Evolutionary conservation across 1,140 invertebrate genomes (phyloP), one percentile per base, ranked within the genome.

Genomic region (Wasmannia auropunctata): DNA sequence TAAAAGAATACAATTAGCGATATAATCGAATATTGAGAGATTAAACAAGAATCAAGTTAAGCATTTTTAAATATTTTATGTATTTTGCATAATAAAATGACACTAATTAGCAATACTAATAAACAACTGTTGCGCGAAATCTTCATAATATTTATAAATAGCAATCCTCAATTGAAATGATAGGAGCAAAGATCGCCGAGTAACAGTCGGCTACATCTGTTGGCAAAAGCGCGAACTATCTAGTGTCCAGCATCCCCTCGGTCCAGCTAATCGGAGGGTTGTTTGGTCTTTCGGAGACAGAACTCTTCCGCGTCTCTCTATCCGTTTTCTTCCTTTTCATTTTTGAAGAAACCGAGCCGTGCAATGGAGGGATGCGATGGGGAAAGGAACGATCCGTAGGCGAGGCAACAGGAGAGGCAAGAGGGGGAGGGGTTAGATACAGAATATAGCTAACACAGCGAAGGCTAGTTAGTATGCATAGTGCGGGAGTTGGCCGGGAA

Each of bases 401-500:
- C 10, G 37, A 22, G 51, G 25, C 79, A 54, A 60, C 25, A 46
- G 79, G 85, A 79, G 86, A 80, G n/a, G n/a, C n/a, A n/a, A n/a
- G 88, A 86, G 85, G 83, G 72, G 86, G 90, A 56, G 49, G 51
- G 58, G 46, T 60, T 65, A 56, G 70, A 84, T 84, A 83, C n/a
- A 79, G 72, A 86, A 86, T 93, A 92, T 93, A 92, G 92, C 92
- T 93, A 93, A 93, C 92, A 91, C 86, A 91, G 90, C 91, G 89
- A 91, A 92, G 90, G 91, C 94, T 95, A 95, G 94, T 95, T 95
- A 94, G 94, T 95, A 95, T 95, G 94, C 94, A 95, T 95, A 94
- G 94, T 94, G 91, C 94, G 94, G 93, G 94, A 94, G 92, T 95
- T 94, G 91, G 91, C 92, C 93, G 93, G 94, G 94, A 95, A 95